These are phyloP conservation scores for Julus scanicus DNA, from an alignment of 2,888 invertebrate genomes.

Conservation along the genomic window DNA sequence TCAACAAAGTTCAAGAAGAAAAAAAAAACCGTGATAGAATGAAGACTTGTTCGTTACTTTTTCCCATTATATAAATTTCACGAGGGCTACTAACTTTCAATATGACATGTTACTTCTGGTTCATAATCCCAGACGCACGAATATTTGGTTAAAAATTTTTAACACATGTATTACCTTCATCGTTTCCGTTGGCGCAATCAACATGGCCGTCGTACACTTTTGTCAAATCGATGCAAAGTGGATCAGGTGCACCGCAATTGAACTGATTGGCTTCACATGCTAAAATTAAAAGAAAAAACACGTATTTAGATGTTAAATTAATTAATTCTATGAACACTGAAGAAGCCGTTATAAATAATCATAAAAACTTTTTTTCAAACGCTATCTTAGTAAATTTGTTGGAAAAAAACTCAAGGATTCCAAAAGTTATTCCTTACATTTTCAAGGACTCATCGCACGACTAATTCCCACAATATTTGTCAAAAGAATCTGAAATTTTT, in stretches of 20 bases:
- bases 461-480: too few species aligned
- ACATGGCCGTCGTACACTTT: conserved; percentile 53
- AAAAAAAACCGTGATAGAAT: background rate
- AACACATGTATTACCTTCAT: conserved; percentile 52
- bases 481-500: too few species aligned
- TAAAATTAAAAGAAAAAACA: conserved; percentile 30
- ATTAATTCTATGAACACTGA: too few species aligned
- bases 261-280: conserved; percentile 55
- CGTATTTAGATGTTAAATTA: too few species aligned
- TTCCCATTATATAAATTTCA: conserved; percentile 4
- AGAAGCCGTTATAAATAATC: too few species aligned
- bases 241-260: conserved; percentile 54
- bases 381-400: too few species aligned
- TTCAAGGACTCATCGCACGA: too few species aligned
- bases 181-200: conserved; percentile 56
- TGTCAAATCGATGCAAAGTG: conserved; percentile 55
- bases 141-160: background rate
- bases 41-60: conserved; percentile 29
- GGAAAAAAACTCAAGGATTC: too few species aligned
- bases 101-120: background rate
- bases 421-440: too few species aligned
- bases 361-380: too few species aligned
- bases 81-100: background rate
- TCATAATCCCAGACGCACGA: background rate
- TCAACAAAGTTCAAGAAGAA: conserved; percentile 39